Percentiles rank a stretch among this genome's conserved stretches.
Evolutionary conservation across 2,888 invertebrate genomes (phyloP).

Genomic region (Ophion costatus): DNA sequence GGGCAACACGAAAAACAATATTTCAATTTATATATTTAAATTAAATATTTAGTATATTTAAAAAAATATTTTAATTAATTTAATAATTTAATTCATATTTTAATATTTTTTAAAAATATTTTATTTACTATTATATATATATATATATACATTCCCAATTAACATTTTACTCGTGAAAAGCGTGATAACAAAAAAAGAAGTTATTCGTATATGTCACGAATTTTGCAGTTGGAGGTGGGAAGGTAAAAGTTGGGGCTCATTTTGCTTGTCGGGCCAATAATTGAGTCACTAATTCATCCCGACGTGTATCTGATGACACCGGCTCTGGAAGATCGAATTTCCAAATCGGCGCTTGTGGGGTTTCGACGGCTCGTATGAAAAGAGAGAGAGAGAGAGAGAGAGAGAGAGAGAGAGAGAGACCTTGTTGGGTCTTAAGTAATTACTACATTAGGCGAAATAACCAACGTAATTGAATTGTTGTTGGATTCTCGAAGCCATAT

Average conservation of each 20-base stretch:
- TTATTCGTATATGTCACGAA: neutral
- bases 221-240: neutral
- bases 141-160: too few species aligned
- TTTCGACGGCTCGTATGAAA: constrained; percentile 45
- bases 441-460: constrained; percentile 35
- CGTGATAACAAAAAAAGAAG: neutral
- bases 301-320: constrained; percentile 54
- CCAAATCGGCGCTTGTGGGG: constrained; percentile 56
- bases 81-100: too few species aligned
- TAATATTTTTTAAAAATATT: too few species aligned
- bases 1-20: too few species aligned
- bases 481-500: constrained; percentile 10
- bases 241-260: neutral
- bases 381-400: constrained; percentile 23
- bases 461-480: constrained; percentile 32
- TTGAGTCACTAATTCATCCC: constrained; percentile 54
- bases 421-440: constrained; percentile 47
- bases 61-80: too few species aligned
- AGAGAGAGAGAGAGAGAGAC: constrained; percentile 20
- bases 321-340: constrained; percentile 58
- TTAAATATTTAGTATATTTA: too few species aligned
- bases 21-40: too few species aligned
- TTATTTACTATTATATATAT: too few species aligned
- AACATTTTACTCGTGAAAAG: neutral
- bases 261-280: constrained; percentile 38